Percentiles rank a stretch among this genome's conserved stretches.
phyloP scores from a whole-genome alignment of 2,797 vertebrate genomes.

The Anabacerthia variegaticeps region DNA sequence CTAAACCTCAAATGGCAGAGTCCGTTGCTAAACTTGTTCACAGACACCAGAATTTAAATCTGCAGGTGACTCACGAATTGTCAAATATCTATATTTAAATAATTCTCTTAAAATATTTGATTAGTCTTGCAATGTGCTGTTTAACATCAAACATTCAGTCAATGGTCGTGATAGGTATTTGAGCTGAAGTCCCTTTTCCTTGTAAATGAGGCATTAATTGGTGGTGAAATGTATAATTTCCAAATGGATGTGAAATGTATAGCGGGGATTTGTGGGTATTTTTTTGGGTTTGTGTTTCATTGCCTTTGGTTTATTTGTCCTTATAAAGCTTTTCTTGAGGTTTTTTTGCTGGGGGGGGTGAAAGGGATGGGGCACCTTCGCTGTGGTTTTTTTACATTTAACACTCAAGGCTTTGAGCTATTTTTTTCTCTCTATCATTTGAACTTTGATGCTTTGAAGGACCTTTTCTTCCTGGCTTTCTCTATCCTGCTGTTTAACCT shows the following conservation, averaged over 20 bases:
- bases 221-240: not conserved
- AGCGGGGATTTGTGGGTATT: not conserved
- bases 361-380: not conserved
- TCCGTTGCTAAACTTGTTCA: not conserved
- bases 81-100: not conserved
- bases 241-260: fast-evolving
- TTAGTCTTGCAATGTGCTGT: not conserved
- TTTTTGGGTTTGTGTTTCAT: not conserved
- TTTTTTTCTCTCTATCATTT: not conserved
- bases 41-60: not conserved
- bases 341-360: too few relatives aligned
- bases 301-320: not conserved
- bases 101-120: not conserved
- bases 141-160: not conserved
- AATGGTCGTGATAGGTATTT: not conserved
- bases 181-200: not conserved
- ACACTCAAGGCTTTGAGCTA: not conserved
- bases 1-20: not conserved
- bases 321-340: not conserved
- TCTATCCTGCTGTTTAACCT: constrained; percentile 8
- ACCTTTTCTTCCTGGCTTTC: not conserved
- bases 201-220: not conserved
- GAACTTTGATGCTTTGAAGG: not conserved
- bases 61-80: not conserved
- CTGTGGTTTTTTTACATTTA: not conserved